These are phyloP conservation scores for Rhynchophorus ferrugineus DNA, from an alignment of 1,140 invertebrate genomes.

Conservation along the genomic window DNA sequence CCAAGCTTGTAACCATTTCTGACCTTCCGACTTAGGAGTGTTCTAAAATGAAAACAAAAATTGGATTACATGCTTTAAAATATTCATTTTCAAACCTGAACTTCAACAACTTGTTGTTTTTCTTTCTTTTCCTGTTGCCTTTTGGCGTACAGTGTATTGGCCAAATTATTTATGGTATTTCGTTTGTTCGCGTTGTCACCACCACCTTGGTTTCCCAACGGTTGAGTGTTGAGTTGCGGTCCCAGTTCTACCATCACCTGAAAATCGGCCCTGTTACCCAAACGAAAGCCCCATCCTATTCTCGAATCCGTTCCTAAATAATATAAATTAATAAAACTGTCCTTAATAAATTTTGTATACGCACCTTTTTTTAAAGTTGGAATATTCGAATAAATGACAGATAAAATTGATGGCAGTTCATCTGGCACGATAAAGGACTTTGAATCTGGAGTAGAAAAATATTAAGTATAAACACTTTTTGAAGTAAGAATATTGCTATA, in stretches of 20 bases:
- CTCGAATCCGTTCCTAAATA: constrained; percentile 68
- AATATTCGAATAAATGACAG: constrained; percentile 70
- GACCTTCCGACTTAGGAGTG: constrained; percentile 20
- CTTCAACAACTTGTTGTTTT: too few species aligned
- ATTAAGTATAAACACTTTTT: too few species aligned
- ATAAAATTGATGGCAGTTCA: constrained; percentile 66
- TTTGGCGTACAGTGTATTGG: constrained; percentile 33
- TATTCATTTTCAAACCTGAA: not conserved
- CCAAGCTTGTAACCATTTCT: constrained; percentile 33
- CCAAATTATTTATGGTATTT: constrained; percentile 29
- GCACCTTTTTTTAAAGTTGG: constrained; percentile 77
- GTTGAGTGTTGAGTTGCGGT: constrained; percentile 61
- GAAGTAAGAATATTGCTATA: too few species aligned
- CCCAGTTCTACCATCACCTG: constrained; percentile 69
- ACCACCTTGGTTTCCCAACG: constrained; percentile 44
- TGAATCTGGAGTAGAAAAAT: too few species aligned
- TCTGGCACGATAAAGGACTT: constrained; percentile 59
- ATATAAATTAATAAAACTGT: not conserved
- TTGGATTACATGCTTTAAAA: not conserved
- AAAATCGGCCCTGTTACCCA: constrained; percentile 73
- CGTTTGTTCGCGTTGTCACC: constrained; percentile 27
- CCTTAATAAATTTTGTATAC: too few species aligned
- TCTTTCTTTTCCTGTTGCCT: constrained; percentile 31
- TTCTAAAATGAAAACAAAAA: constrained; percentile 8
- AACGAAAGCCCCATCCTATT: constrained; percentile 66